Conservation (phyloP, 2,888 invertebrate genomes). For the Kryphioiulus occultus region DNA sequence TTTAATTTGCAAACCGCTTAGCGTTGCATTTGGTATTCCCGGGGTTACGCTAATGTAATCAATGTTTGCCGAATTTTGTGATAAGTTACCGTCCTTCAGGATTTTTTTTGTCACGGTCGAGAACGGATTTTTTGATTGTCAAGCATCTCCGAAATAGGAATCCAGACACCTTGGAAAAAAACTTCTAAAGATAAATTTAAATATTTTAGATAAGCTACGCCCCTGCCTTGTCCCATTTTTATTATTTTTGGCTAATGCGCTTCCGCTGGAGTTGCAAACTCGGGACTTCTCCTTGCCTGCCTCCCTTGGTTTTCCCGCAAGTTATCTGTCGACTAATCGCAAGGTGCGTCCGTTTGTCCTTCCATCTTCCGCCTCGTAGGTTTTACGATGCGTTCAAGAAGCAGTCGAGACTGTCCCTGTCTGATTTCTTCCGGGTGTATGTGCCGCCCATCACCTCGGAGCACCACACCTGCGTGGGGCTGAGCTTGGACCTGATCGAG, state of each 20-base stretch:
- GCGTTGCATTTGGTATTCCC: too few relatives aligned
- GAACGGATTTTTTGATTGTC: too few relatives aligned
- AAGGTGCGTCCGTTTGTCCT: background rate
- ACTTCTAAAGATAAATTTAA: too few relatives aligned
- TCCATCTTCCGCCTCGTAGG: slow-evolving; percentile 63
- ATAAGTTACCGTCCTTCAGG: too few relatives aligned
- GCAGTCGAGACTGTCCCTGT: slow-evolving; percentile 71
- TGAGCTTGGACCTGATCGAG: slow-evolving; percentile 80
- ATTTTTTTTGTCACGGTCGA: too few relatives aligned
- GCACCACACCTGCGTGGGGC: slow-evolving; percentile 87
- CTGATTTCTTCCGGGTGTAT: slow-evolving; percentile 78
- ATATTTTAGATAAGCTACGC: background rate
- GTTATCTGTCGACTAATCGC: background rate
- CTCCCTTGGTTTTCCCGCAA: background rate
- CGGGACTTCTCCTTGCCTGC: background rate
- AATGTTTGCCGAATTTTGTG: too few relatives aligned
- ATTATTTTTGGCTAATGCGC: background rate
- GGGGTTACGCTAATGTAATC: too few relatives aligned
- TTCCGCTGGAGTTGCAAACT: background rate
- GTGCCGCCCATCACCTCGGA: slow-evolving; percentile 77
- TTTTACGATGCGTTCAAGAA: slow-evolving; percentile 68
- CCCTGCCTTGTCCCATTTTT: background rate
- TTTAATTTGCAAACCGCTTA: too few relatives aligned
- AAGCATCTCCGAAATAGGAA: too few relatives aligned
- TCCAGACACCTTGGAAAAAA: too few relatives aligned